Evolutionary conservation across 2,888 invertebrate species (phyloP).

Genomic region (Lasius fuliginosus): DNA sequence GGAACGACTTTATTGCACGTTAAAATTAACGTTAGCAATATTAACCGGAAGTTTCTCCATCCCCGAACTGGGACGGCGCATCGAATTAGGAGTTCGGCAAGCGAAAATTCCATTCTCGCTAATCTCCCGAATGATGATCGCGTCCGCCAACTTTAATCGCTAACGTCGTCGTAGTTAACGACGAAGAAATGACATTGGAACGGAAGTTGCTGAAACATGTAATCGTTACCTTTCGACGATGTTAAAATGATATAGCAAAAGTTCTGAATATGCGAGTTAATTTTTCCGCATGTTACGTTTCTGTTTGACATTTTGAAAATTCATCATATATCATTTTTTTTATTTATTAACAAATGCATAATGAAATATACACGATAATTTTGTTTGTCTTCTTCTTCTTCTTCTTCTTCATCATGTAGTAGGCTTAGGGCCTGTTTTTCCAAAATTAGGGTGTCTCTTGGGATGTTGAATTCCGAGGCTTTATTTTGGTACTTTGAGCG

Average conservation of each 20-base stretch:
- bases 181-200: constrained; percentile 8
- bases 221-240: constrained; percentile 9
- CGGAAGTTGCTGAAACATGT: constrained; percentile 8
- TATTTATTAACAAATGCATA: not conserved
- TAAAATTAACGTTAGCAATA: constrained; percentile 44
- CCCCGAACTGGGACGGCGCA: constrained; percentile 19
- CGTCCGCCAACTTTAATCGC: constrained; percentile 43
- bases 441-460: no score
- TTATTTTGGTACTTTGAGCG: no score
- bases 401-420: no score
- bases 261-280: not conserved
- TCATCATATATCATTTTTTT: not conserved
- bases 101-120: constrained; percentile 54
- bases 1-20: constrained; percentile 41
- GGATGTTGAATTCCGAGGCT: no score
- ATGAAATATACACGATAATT: no score
- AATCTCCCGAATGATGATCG: constrained; percentile 34
- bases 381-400: no score
- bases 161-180: constrained; percentile 34
- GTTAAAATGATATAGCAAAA: not conserved
- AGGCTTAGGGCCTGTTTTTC: no score
- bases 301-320: not conserved
- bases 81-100: constrained; percentile 43
- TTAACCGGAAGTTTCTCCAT: constrained; percentile 53
- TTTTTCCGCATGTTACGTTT: not conserved